A percentile compares a stretch with the other conserved stretches of the same genome.
Conservation (phyloP, 1,140 invertebrate species). For the Arctopsyche grandis region DNA sequence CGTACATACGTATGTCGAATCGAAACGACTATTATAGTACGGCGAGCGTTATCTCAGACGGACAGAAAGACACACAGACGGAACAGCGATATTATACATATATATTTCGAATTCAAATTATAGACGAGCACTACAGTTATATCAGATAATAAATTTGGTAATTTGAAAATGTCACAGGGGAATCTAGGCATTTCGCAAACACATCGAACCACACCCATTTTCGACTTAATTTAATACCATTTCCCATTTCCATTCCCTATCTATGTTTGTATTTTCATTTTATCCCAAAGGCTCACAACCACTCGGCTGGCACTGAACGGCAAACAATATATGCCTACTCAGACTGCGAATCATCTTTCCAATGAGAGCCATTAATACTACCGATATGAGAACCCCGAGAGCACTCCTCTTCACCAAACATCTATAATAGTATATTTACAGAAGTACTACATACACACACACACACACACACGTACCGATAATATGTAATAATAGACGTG, state of each 20-base stretch:
- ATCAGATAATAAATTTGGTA: too few species aligned
- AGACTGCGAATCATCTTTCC: not conserved
- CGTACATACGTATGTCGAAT: too few species aligned
- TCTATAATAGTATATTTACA: not conserved
- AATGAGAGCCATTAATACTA: slow-evolving; percentile 12
- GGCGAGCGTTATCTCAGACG: too few species aligned
- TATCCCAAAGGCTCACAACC: not conserved
- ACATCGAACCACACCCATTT: not conserved
- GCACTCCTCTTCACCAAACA: not conserved
- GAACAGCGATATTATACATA: too few species aligned
- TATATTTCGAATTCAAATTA: too few species aligned
- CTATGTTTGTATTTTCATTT: not conserved
- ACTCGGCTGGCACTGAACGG: not conserved
- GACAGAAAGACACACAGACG: too few species aligned
- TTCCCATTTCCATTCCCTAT: slow-evolving; percentile 10
- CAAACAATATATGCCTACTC: not conserved
- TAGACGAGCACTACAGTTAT: too few species aligned
- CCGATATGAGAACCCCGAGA: not conserved
- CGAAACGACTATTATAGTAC: too few species aligned
- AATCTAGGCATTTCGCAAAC: too few species aligned
- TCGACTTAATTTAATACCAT: slow-evolving; percentile 8
- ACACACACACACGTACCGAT: too few species aligned
- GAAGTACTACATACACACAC: not conserved
- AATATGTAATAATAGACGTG: not conserved
- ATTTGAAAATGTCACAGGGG: too few species aligned